Base-by-base conservation (phyloP, 2,797 vertebrate species). In the Pseudomugil gertrudae region DNA sequence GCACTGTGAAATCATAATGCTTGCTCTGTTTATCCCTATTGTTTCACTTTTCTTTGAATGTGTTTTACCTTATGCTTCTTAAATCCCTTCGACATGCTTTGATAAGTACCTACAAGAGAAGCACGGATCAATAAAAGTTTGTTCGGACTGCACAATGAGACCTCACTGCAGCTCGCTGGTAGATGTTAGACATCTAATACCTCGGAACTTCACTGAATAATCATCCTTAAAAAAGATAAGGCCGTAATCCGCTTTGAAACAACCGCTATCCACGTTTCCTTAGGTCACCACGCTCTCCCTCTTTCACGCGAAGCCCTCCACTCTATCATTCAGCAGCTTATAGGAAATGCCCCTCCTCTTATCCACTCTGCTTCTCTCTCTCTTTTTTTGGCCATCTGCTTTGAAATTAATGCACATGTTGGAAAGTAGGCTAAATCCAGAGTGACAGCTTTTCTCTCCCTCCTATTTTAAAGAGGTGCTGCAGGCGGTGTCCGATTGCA, bases 351-450 rank as follows among this genome's bases (percentile, higher is more conserved):
- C 78, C 78, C 84, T 85, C 77, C 80, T 59, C 72, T 69, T 66
- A 61, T 62, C 60, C 29, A 3, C 29, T 3, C 29, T 30, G 3
- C 60, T 77, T 58, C 72, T 77, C 81, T 72, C 58, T 33, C 53
- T 74, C 69, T 64, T 70, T 74, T 82, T 84, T 87, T 75, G 61
- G 56, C 90, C 91, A 92, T 92, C 92, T 92, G 91, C 89, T 94
- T 89, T 92, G 84, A 93, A 93, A 93, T 93, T 78, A 93, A 92
- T 92, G 90, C 84, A 60, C 80, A 83, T 84, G 89, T 89, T 90
- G 84, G 84, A 92, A 93, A 93, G 79, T 91, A 90, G 90, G 92
- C 88, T 94, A 92, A 92, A 93, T 92, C 91, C 86, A 88, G 89
- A 91, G 84, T 88, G 92, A 92, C 89, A 89, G 84, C 69, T 84